Evolutionary conservation across 2,113 vertebrate genomes (phyloP).

Genomic region (Lophura nycthemera): DNA sequence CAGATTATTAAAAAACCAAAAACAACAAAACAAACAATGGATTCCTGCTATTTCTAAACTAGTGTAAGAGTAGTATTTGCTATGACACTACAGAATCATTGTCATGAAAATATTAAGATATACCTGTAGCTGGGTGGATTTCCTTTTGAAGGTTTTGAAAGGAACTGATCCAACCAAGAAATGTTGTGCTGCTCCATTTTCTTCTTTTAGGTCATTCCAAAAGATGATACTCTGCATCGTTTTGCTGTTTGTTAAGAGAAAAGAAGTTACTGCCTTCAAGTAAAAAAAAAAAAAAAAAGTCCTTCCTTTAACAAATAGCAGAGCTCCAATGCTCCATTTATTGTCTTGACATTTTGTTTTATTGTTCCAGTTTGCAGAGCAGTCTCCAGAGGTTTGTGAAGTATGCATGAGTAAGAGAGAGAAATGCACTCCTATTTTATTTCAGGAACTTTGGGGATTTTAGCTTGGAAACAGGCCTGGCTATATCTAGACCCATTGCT

Average conservation of each 20-base stretch:
- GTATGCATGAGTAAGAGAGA: conserved; percentile 48
- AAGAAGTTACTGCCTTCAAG: background rate
- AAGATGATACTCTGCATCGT: accelerated
- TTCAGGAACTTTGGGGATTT: background rate
- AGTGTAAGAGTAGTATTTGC: background rate
- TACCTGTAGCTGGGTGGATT: background rate
- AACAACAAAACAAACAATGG: background rate
- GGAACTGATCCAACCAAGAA: background rate
- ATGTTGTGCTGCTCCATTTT: background rate
- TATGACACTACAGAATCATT: background rate
- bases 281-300: background rate
- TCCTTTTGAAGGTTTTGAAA: background rate
- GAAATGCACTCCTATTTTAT: conserved; percentile 8
- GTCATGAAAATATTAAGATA: background rate
- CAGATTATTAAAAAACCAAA: background rate
- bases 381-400: conserved; percentile 35
- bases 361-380: background rate
- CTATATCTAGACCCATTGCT: background rate
- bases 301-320: background rate
- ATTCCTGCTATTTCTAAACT: background rate
- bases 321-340: conserved; percentile 22
- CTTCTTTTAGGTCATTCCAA: background rate
- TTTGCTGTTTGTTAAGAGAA: background rate
- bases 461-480: background rate
- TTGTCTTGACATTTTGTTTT: conserved; percentile 65